Evolutionary conservation across 2,888 invertebrate species (phyloP).

Genomic region (Lycaena phlaeas): DNA sequence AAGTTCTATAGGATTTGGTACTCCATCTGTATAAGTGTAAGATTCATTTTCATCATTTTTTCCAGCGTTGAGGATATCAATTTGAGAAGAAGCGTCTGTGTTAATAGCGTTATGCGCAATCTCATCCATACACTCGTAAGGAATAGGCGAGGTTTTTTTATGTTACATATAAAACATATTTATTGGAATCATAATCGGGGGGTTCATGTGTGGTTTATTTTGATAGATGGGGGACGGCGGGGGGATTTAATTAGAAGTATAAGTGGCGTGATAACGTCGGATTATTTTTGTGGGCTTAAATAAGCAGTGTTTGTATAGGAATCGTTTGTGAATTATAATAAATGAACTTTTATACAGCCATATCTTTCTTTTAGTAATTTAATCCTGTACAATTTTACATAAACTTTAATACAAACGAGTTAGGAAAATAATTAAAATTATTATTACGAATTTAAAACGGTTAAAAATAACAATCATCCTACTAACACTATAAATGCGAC

Average conservation of each 20-base stretch:
- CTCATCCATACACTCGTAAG: conserved; percentile 72
- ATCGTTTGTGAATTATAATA: no score
- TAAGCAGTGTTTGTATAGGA: no score
- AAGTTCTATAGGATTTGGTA: conserved; percentile 22
- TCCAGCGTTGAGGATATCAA: conserved; percentile 56
- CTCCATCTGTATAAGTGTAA: conserved; percentile 23
- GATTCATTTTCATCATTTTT: conserved; percentile 32
- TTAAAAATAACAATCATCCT: no score
- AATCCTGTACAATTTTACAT: no score
- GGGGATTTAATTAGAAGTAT: neutral
- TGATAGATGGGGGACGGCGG: conserved; percentile 59
- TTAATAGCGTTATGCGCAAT: conserved; percentile 73
- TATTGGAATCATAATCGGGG: conserved; percentile 70
- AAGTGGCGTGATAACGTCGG: no score
- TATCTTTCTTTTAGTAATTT: no score
- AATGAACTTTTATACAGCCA: no score
- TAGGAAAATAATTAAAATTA: no score
- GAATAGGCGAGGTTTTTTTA: conserved; percentile 69
- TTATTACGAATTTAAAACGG: no score
- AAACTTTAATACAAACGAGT: no score
- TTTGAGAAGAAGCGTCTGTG: conserved; percentile 73
- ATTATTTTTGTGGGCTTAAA: no score
- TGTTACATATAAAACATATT: conserved; percentile 73
- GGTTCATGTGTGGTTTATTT: conserved; percentile 54
- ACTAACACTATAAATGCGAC: no score